These are phyloP conservation scores for Castor canadensis DNA, from an alignment of 2,113 vertebrate genomes.

Conservation along the genomic window DNA sequence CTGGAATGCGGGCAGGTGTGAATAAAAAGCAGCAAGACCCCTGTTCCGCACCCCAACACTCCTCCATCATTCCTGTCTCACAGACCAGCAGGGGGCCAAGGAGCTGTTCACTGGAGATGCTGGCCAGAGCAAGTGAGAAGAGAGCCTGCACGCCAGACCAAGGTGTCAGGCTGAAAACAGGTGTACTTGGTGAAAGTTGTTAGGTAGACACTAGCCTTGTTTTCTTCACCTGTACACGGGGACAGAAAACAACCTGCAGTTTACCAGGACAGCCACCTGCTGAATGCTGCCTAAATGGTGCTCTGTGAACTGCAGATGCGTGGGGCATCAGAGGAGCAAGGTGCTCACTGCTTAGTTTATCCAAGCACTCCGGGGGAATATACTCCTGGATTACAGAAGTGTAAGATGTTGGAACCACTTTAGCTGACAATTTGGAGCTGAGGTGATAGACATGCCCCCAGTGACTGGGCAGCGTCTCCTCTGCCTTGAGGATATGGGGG, in stretches of 20 bases:
- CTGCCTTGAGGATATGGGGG: not conserved
- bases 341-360: not conserved
- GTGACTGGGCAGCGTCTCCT: not conserved
- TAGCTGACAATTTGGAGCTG: not conserved
- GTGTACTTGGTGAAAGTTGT: not conserved
- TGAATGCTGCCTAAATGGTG: not conserved
- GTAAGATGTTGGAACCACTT: not conserved
- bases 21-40: not conserved
- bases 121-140: not conserved
- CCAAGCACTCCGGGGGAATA: not conserved
- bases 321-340: not conserved
- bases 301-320: not conserved
- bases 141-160: not conserved
- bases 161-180: not conserved
- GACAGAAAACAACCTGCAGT: not conserved
- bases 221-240: not conserved
- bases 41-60: not conserved
- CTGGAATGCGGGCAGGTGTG: fast-evolving
- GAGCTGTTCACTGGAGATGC: not conserved
- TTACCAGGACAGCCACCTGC: not conserved
- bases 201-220: not conserved
- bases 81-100: not conserved
- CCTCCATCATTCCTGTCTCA: not conserved
- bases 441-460: not conserved
- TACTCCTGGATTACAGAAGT: no score